Base-by-base conservation (phyloP, 2,888 invertebrate species). In the Cistogaster globosa region DNA sequence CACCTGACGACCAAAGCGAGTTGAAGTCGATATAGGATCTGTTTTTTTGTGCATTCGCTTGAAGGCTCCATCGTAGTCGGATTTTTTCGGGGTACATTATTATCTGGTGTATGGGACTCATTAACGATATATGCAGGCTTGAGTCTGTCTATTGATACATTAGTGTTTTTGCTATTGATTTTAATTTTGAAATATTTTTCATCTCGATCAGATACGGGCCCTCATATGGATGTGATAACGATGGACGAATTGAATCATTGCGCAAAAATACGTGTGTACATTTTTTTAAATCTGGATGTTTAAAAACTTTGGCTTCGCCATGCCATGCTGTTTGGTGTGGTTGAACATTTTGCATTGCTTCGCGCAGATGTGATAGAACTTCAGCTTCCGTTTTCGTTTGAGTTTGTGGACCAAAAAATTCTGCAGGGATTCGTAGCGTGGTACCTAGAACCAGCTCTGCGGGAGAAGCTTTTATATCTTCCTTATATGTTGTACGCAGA, bases 281-380 rank as follows among this genome's bases (percentile, higher is more conserved):
- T 12, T 1, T 42, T 2, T 12, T 42, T 42, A 42, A 42, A 42
- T 42, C 42, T 42, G 11, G 12, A 7, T 42, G 42, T 12, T 12
- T 12, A 7, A 42, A 42, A 2, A 7, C 7, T 12, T 42, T 42
- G 2, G 42, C 12, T 42, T 42, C 42, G 42, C 42, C 2, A 7
- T 42, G 42, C 42, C 42, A 42, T 2, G 42, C 20, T 5, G 74
- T 62, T 60, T 74, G 74, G n/a, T 51, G 62, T 22, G 74, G 74
- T 36, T 62, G 32, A 12, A 42, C 12, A 42, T 42, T 42, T 4
- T 12, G 42, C 42, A 42, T 42, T 11, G 42, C 42, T 12, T 42
- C 42, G 12, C 12, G 12, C 12, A 42, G 7, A 12, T 42, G 6
- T 6, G 4, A 3, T 12, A 67, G 42, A 18, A 76, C 62, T 32